phyloP scores from a whole-genome alignment of 2,113 vertebrate species.

The Gracilinanus agilis region DNA sequence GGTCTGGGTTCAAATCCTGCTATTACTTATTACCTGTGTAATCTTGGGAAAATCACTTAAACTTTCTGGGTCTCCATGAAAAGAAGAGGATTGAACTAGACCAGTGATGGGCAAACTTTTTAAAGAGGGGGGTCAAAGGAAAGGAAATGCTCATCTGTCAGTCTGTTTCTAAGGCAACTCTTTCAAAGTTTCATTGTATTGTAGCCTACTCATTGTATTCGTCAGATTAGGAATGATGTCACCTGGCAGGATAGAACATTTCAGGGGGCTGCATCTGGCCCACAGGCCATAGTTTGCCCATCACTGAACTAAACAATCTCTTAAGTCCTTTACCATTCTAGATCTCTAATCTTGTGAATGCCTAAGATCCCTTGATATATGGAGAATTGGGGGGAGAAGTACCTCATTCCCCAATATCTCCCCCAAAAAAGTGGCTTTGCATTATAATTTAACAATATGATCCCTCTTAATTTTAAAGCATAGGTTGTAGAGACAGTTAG shows the following conservation, averaged over 20 bases:
- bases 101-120: no score
- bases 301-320: neutral
- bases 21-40: neutral
- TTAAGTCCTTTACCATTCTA: neutral
- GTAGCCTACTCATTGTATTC: no score
- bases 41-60: neutral
- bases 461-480: neutral
- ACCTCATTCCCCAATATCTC: neutral
- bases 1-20: neutral
- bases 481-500: neutral
- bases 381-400: neutral
- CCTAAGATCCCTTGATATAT: neutral
- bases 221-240: no score
- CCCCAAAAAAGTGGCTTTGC: neutral
- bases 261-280: no score
- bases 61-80: neutral
- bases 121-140: no score
- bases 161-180: no score
- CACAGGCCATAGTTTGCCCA: no score
- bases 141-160: no score
- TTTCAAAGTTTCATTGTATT: no score
- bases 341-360: neutral
- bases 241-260: no score
- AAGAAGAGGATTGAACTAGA: neutral
- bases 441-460: neutral